A percentile compares a stretch with the other conserved stretches of the same genome.
phyloP scores from a whole-genome alignment of 2,797 vertebrate genomes.

The Anas flavirostris region DNA sequence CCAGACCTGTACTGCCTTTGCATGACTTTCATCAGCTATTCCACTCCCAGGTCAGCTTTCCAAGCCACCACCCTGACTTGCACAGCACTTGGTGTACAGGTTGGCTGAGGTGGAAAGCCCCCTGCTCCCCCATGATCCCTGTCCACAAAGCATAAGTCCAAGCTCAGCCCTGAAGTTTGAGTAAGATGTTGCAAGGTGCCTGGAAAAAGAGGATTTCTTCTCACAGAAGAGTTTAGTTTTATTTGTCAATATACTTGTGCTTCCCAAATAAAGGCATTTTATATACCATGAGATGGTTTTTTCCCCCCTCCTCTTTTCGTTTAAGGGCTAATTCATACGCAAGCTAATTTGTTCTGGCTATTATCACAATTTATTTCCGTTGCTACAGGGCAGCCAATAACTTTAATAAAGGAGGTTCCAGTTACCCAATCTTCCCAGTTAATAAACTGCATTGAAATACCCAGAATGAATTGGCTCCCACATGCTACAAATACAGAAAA shows the following conservation, averaged over 20 bases:
- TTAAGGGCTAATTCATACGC: conserved; percentile 66
- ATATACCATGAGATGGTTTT: not conserved
- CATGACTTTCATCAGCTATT: not conserved
- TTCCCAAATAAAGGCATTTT: conserved; percentile 26
- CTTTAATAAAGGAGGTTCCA: conserved; percentile 75
- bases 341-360: conserved; percentile 77
- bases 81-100: not conserved
- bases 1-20: not conserved
- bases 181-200: not conserved
- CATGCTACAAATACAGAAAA: conserved; percentile 64
- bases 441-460: conserved; percentile 74
- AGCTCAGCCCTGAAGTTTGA: not conserved
- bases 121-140: accelerated
- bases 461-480: conserved; percentile 62
- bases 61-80: not conserved
- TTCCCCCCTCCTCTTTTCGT: conserved; percentile 30
- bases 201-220: not conserved
- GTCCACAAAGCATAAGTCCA: not conserved
- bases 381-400: conserved; percentile 73
- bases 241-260: not conserved
- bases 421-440: conserved; percentile 73
- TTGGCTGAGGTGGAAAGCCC: not conserved
- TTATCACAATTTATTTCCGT: conserved; percentile 74
- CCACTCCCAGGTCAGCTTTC: not conserved
- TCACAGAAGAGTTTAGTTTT: not conserved